A percentile compares a stretch with the other conserved stretches of the same genome.
Evolutionary conservation across 2,113 vertebrate genomes (phyloP).

Genomic region (Polypterus bichir): DNA sequence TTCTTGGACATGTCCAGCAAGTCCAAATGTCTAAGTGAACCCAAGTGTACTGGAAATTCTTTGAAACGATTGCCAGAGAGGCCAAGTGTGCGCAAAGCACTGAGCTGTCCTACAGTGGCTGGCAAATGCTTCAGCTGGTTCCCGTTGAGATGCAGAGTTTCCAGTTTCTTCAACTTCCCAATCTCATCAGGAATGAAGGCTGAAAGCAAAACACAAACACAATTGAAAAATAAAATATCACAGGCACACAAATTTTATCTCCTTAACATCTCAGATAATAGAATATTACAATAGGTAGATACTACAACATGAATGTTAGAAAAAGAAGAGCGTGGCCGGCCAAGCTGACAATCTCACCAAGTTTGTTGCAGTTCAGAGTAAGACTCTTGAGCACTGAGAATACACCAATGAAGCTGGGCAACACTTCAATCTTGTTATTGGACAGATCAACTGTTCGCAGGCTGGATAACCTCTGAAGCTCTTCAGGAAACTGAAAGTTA

Average conservation of each 20-base stretch:
- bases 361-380: slow-evolving; percentile 73
- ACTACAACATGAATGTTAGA: background rate
- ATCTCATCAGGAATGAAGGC: slow-evolving; percentile 69
- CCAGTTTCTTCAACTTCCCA: slow-evolving; percentile 84
- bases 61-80: slow-evolving; percentile 77
- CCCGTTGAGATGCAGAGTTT: slow-evolving; percentile 70
- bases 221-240: slow-evolving; percentile 7
- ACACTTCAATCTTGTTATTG: slow-evolving; percentile 75
- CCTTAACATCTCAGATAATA: slow-evolving; percentile 7
- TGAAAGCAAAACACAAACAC: slow-evolving; percentile 28
- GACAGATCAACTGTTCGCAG: slow-evolving; percentile 88
- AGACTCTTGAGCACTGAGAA: slow-evolving; percentile 83
- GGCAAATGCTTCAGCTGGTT: slow-evolving; percentile 75
- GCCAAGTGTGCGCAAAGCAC: slow-evolving; percentile 69
- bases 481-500: slow-evolving; percentile 73
- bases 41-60: slow-evolving; percentile 69
- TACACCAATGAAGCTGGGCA: slow-evolving; percentile 67
- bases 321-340: background rate
- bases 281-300: background rate
- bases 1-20: slow-evolving; percentile 87
- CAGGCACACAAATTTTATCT: slow-evolving; percentile 2
- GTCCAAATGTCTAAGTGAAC: slow-evolving; percentile 71
- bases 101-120: slow-evolving; percentile 61
- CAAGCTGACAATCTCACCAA: slow-evolving; percentile 54
- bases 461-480: slow-evolving; percentile 79